These are phyloP conservation scores for Polietes domitor DNA, from an alignment of 2,888 invertebrate species.

Conservation along the genomic window DNA sequence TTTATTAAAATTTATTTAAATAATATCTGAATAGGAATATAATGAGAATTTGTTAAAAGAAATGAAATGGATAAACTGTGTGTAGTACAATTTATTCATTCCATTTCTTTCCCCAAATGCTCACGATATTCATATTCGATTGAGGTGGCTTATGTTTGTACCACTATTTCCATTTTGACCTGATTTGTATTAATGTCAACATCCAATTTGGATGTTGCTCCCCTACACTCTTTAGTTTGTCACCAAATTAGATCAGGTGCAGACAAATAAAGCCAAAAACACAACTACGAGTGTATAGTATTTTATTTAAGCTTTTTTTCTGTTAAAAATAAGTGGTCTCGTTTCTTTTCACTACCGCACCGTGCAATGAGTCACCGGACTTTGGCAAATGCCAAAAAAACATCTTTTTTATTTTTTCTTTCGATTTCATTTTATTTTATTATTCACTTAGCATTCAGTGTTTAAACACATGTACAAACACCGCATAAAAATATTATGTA, in stretches of 20 bases:
- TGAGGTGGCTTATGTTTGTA: too few species aligned
- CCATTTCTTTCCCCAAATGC: too few species aligned
- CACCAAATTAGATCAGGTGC: conserved; percentile 12
- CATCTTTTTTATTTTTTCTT: not conserved
- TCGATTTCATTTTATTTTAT: not conserved
- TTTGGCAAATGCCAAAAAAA: conserved; percentile 18
- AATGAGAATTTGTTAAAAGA: too few species aligned
- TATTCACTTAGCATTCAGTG: not conserved
- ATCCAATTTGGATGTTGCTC: not conserved
- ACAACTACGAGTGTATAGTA: not conserved
- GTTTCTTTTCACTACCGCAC: conserved; percentile 2
- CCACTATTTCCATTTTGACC: not conserved
- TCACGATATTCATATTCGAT: too few species aligned
- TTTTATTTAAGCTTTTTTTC: not conserved
- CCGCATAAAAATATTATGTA: conserved; percentile 34
- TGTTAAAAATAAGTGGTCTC: conserved; percentile 20
- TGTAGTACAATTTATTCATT: too few species aligned
- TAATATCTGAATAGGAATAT: too few species aligned
- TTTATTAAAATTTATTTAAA: too few species aligned
- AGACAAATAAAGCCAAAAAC: not conserved
- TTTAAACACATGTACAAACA: conserved; percentile 3
- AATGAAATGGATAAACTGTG: too few species aligned
- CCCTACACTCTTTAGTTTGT: not conserved
- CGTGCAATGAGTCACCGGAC: conserved; percentile 4
- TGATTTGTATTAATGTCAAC: not conserved